phyloP scores from a whole-genome alignment of 2,113 vertebrate species.

The Nothocercus nigrocapillus region DNA sequence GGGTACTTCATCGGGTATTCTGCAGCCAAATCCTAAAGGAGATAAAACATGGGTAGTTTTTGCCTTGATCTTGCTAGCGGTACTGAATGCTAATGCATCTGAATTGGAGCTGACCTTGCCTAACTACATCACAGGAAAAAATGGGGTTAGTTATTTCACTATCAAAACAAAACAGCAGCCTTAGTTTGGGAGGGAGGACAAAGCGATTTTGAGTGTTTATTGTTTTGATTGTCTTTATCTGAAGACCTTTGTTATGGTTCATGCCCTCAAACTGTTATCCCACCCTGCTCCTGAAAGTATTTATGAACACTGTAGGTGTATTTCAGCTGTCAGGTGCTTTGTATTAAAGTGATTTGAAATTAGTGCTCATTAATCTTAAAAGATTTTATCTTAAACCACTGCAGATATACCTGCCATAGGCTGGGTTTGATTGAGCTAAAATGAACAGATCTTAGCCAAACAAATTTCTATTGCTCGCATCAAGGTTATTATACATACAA shows the following conservation, averaged over 20 bases:
- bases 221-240: neutral
- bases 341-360: neutral
- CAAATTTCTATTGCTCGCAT: neutral
- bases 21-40: neutral
- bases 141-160: conserved; percentile 10
- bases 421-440: neutral
- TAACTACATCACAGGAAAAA: conserved; percentile 2
- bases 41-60: neutral
- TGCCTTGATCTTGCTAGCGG: neutral
- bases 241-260: neutral
- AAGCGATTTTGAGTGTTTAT: neutral
- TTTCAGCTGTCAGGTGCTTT: neutral
- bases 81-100: neutral
- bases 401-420: neutral
- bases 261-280: neutral
- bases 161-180: neutral
- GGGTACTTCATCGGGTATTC: neutral
- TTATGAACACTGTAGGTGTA: neutral
- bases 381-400: neutral
- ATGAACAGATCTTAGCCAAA: neutral
- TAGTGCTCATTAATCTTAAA: neutral
- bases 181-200: neutral
- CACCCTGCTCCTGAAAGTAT: neutral
- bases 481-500: neutral
- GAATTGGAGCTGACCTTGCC: conserved; percentile 17